A percentile compares a stretch with the other conserved stretches of the same genome.
These are phyloP conservation scores for Rhinoderma darwinii DNA, from an alignment of 2,113 vertebrate genomes.

Conservation along the genomic window DNA sequence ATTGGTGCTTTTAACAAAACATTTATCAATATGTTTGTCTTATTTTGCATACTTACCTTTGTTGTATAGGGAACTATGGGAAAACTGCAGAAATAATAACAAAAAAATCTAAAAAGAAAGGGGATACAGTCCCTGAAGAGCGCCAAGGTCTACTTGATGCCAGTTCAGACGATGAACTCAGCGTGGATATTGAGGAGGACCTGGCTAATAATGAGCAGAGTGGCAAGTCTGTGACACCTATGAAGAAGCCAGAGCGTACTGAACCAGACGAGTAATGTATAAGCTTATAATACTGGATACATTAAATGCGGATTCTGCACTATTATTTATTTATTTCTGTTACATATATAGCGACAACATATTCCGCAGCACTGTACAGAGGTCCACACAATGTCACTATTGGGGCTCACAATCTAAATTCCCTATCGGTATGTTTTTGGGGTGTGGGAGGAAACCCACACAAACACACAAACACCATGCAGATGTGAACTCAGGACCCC, in stretches of 20 bases:
- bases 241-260: constrained; percentile 76
- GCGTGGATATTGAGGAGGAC: constrained; percentile 64
- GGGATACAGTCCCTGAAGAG: constrained; percentile 64
- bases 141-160: constrained; percentile 72
- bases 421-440: too few species aligned
- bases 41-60: neutral
- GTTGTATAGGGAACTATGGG: constrained; percentile 82
- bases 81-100: constrained; percentile 75
- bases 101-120: constrained; percentile 70
- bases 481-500: too few species aligned
- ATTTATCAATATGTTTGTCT: neutral
- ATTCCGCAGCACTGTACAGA: too few species aligned
- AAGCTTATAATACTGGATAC: neutral
- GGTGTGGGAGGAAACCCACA: too few species aligned
- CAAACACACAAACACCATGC: too few species aligned
- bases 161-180: constrained; percentile 70
- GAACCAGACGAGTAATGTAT: constrained; percentile 80
- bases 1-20: neutral
- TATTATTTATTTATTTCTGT: too few species aligned
- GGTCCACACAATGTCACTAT: too few species aligned
- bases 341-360: too few species aligned
- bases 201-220: constrained; percentile 54
- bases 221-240: constrained; percentile 75
- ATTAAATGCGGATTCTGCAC: neutral
- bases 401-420: too few species aligned